A percentile compares a stretch with the other conserved stretches of the same genome.
phyloP scores from a whole-genome alignment of 2,113 vertebrate species.

The Heterotilapia buettikoferi region DNA sequence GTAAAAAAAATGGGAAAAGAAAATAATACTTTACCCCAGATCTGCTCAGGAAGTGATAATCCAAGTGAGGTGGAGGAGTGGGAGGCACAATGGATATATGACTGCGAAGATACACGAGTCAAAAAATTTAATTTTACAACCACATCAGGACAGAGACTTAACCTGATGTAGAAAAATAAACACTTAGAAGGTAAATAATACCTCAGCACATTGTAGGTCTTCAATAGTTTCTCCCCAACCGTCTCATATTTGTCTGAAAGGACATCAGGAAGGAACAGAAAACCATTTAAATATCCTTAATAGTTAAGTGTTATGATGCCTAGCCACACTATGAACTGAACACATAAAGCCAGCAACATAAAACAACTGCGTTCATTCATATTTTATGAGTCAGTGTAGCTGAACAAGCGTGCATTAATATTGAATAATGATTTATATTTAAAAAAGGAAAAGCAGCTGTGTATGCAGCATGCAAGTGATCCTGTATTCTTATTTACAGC shows the following conservation, averaged over 20 bases:
- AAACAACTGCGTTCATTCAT: background rate
- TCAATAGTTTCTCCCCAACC: slow-evolving; percentile 78
- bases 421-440: background rate
- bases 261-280: background rate
- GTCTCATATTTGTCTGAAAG: slow-evolving; percentile 79
- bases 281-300: background rate
- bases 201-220: slow-evolving; percentile 79
- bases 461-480: background rate
- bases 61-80: slow-evolving; percentile 82
- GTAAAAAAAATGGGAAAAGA: background rate
- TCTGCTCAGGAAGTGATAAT: slow-evolving; percentile 39
- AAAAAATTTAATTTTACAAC: accelerated
- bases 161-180: background rate
- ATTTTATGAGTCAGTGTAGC: background rate
- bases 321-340: background rate
- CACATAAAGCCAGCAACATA: background rate
- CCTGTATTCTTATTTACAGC: background rate
- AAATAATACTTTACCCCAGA: slow-evolving; percentile 57
- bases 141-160: background rate
- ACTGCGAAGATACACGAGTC: slow-evolving; percentile 53
- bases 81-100: slow-evolving; percentile 86
- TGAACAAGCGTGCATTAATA: background rate
- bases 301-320: background rate
- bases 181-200: slow-evolving; percentile 38
- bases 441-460: background rate